These are phyloP conservation scores for Pontoporia blainvillei DNA, from an alignment of 2,113 vertebrate genomes.

Conservation along the genomic window DNA sequence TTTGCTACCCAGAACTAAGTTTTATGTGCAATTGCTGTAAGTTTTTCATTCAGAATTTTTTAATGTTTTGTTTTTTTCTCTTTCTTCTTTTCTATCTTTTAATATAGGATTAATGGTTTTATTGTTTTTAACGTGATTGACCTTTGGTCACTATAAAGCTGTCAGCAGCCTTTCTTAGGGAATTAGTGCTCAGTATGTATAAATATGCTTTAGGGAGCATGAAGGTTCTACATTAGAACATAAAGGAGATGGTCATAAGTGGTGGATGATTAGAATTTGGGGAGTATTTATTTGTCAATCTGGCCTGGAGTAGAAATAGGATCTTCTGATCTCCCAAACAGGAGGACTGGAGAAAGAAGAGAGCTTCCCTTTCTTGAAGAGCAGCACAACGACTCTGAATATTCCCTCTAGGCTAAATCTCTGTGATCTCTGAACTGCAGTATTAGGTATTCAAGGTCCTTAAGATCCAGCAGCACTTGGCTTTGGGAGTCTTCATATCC, in stretches of 20 bases:
- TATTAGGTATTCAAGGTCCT: neutral
- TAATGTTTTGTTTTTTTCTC: neutral
- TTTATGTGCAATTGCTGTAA: neutral
- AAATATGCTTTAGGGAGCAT: neutral
- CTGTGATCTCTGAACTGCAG: neutral
- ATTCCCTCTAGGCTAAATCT: neutral
- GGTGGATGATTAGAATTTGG: neutral
- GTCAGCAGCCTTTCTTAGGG: neutral
- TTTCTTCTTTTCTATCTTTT: neutral
- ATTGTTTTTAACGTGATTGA: slow-evolving; percentile 27
- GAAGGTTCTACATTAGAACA: neutral
- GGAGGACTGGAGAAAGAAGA: neutral
- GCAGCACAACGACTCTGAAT: neutral
- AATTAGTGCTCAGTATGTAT: neutral
- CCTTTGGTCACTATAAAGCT: neutral
- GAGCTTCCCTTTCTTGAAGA: neutral
- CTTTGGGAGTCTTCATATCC: neutral
- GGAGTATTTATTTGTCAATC: neutral
- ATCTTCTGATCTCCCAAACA: neutral
- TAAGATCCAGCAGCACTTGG: neutral
- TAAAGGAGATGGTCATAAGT: neutral
- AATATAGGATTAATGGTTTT: neutral
- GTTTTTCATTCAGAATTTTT: neutral
- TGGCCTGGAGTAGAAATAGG: neutral
- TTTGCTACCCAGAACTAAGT: slow-evolving; percentile 23